phyloP scores from a whole-genome alignment of 2,113 vertebrate genomes.

The Propithecus coquereli region DNA sequence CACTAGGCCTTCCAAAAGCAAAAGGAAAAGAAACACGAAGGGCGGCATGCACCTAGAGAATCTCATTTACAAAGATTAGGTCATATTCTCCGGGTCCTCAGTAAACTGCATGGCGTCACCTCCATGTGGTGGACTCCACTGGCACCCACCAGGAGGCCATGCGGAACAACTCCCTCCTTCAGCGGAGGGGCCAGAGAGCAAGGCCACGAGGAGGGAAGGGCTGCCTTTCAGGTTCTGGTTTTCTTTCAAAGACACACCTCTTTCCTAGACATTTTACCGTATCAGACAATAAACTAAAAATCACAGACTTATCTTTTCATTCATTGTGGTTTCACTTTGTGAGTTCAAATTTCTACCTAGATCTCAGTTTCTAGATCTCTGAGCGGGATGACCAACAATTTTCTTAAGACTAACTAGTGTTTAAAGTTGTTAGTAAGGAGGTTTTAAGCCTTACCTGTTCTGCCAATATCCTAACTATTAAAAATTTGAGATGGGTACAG shows the following conservation, averaged over 20 bases:
- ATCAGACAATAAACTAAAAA: neutral
- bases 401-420: neutral
- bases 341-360: neutral
- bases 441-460: neutral
- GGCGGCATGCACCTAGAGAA: neutral
- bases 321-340: neutral
- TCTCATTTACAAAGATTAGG: neutral
- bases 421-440: neutral
- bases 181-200: neutral
- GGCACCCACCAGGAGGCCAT: fast-evolving
- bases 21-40: neutral
- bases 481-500: neutral
- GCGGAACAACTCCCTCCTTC: neutral
- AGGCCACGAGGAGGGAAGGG: neutral
- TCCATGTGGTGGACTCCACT: fast-evolving
- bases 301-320: neutral
- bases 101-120: neutral
- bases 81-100: neutral
- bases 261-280: neutral
- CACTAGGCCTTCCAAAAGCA: neutral
- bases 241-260: neutral
- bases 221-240: neutral
- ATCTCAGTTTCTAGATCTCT: neutral
- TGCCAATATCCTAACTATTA: neutral
- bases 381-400: neutral